Base-by-base conservation (phyloP, 2,888 invertebrate genomes). In the Cryptus armator region DNA sequence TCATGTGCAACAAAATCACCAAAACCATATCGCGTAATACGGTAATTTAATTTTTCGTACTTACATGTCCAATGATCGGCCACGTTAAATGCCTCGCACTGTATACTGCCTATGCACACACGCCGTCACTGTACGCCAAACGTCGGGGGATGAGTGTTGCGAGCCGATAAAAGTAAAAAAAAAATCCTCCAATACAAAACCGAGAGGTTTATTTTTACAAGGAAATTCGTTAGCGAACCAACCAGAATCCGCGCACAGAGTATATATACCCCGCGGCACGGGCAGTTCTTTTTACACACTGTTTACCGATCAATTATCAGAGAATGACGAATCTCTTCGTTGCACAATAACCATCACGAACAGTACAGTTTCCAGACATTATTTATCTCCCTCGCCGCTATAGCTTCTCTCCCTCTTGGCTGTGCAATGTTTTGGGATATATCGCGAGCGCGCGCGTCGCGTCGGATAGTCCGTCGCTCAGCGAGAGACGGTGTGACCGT, bases 61-160 rank as follows among this genome's bases (percentile, higher is more conserved):
- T 88, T 83, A 88, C 88, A 88, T 88, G 88, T 88, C 88, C 88
- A 88, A 87, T 70, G 87, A 81, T 85, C 88, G 71, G 86, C 82
- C 68, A 83, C 82, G 77, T 83, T 84, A 81, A 86, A 86, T 84
- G 76, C 80, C 85, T 83, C 77, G 85, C 82, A 85, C 85, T 24
- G 78, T 86, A 79, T 62, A 81, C 66, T 37, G 37, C 71, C 74
- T 77, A 32, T 43, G 70, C 70, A 83, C 76, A 75, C 72, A 75
- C 77, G 67, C 19, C 67, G 46, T 44, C 83, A 56, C 59, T 76
- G 19, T 14, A 14, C 10, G 9, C 53, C 66, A 51, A 24, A 19
- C 4, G 32, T 62, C 12, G 59, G 24, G 14, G 14, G 32, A 6
- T 14, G 32, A 32, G 29, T 3, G 10, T 12, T 14, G 29, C 6